Evolutionary conservation across 1,140 invertebrate genomes (phyloP).

Genomic region (Hyles vespertilio): DNA sequence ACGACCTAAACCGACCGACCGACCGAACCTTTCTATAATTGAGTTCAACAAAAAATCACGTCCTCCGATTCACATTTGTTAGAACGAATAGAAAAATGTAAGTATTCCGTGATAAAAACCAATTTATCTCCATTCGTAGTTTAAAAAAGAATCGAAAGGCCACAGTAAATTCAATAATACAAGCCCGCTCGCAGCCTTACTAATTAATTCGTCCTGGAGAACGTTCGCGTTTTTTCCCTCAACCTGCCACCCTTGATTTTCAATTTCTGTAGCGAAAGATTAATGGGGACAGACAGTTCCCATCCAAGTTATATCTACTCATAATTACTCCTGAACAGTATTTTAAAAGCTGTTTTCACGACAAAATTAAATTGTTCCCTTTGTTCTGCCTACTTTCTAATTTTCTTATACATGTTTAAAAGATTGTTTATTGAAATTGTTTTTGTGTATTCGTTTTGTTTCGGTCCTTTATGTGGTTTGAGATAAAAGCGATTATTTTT

Average conservation of each 20-base stretch:
- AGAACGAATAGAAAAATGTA: too few species aligned
- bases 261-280: conserved; percentile 43
- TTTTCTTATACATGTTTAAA: conserved; percentile 13
- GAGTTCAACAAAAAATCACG: too few species aligned
- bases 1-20: too few species aligned
- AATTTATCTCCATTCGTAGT: conserved; percentile 3
- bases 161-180: conserved; percentile 25
- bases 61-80: too few species aligned
- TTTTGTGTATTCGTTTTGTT: conserved; percentile 31
- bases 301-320: conserved; percentile 30
- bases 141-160: conserved; percentile 16
- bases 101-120: too few species aligned
- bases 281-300: conserved; percentile 34
- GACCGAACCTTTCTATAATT: too few species aligned
- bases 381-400: conserved; percentile 12
- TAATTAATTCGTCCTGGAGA: conserved; percentile 44
- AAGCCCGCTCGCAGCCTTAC: conserved; percentile 18
- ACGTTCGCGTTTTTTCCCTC: conserved; percentile 28
- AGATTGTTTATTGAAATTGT: conserved; percentile 31
- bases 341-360: conserved; percentile 31
- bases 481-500: conserved; percentile 48
- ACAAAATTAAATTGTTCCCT: conserved; percentile 23
- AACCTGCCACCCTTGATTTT: conserved; percentile 39
- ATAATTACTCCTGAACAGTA: conserved; percentile 28
- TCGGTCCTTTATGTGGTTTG: conserved; percentile 32